Conservation (phyloP, 2,888 invertebrate genomes). For the Buathra laborator region DNA sequence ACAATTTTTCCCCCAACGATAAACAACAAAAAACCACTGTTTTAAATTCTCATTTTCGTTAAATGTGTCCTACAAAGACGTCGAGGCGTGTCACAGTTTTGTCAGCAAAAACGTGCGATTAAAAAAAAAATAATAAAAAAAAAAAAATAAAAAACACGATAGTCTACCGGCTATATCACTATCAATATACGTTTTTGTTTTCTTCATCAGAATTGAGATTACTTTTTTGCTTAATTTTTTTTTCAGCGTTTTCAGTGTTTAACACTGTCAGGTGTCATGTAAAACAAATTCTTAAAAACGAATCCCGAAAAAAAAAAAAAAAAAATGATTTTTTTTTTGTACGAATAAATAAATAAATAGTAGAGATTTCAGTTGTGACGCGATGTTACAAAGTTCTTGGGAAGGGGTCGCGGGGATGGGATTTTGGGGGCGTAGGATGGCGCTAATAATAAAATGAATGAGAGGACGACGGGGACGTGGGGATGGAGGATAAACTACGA, state of each 20-base stretch:
- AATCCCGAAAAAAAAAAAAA: conserved; percentile 35
- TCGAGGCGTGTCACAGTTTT: conserved; percentile 23
- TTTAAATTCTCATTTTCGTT: neutral
- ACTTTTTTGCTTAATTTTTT: conserved; percentile 57
- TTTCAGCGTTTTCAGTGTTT: conserved; percentile 34
- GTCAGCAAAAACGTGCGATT: conserved; percentile 16
- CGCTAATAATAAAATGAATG: neutral
- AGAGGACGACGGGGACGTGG: neutral
- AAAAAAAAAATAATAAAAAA: neutral
- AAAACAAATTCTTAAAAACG: conserved; percentile 54
- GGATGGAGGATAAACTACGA: conserved; percentile 20
- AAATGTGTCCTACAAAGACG: conserved; percentile 36
- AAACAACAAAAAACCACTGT: neutral
- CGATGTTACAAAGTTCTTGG: conserved; percentile 23
- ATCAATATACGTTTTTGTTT: conserved; percentile 29
- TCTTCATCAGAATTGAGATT: conserved; percentile 74
- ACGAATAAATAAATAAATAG: conserved; percentile 81
- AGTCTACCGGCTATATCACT: conserved; percentile 22
- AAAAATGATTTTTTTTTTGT: conserved; percentile 34
- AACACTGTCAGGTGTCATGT: conserved; percentile 57
- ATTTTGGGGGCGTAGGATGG: neutral
- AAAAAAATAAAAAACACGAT: conserved; percentile 19
- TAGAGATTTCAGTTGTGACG: conserved; percentile 75
- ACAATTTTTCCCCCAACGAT: neutral
- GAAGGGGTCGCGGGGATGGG: neutral